These are phyloP conservation scores for Pycnomerus fuliginosus DNA, from an alignment of 2,888 invertebrate genomes.

Conservation along the genomic window DNA sequence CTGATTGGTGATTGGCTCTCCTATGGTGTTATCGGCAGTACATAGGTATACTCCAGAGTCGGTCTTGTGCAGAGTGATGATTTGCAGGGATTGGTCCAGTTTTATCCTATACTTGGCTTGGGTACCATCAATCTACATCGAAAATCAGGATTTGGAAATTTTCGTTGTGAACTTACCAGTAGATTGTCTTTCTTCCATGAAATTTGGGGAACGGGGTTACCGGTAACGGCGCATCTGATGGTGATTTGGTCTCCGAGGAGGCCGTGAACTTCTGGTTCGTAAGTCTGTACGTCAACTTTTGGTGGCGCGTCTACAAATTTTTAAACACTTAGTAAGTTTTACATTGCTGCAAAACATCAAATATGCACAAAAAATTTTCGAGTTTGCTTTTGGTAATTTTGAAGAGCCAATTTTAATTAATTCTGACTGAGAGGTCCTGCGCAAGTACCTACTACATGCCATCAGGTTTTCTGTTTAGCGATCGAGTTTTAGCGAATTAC, in stretches of 20 bases:
- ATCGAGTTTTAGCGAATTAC: no score
- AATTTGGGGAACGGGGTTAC: slow-evolving; percentile 75
- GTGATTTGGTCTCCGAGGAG: slow-evolving; percentile 74
- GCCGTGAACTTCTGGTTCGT: slow-evolving; percentile 63
- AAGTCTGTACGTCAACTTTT: slow-evolving; percentile 45
- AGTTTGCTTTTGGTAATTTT: no score
- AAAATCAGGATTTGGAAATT: background rate
- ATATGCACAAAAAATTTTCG: no score
- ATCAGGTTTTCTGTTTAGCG: no score
- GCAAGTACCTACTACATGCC: no score
- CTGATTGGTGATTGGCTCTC: slow-evolving; percentile 66
- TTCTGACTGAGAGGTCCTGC: no score
- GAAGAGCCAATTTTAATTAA: no score
- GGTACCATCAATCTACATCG: slow-evolving; percentile 67
- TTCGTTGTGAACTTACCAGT: slow-evolving; percentile 56
- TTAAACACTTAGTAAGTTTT: no score
- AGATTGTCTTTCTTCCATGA: slow-evolving; percentile 74
- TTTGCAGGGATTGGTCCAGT: slow-evolving; percentile 71
- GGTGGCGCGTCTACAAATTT: slow-evolving; percentile 45
- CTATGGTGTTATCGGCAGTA: slow-evolving; percentile 77
- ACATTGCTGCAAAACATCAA: no score
- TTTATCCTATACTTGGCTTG: slow-evolving; percentile 71
- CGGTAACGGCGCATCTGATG: slow-evolving; percentile 72
- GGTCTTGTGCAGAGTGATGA: slow-evolving; percentile 74
- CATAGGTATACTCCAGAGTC: slow-evolving; percentile 88